Base-by-base conservation (phyloP, 2,888 invertebrate species). In the Caenorhabditis plicata region DNA sequence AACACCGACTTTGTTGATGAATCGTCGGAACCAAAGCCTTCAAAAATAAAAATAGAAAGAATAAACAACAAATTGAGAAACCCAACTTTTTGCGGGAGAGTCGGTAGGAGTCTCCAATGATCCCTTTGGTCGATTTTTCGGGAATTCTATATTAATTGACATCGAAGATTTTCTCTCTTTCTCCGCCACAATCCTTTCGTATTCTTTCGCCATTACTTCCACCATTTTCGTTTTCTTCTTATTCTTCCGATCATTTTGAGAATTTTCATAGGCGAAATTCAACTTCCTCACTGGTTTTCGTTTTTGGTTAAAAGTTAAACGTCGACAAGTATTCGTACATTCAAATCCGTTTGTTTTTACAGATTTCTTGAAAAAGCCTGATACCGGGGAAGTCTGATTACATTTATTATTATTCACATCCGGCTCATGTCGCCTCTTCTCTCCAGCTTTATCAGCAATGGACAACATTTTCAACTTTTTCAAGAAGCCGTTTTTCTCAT, bases 401-500 rank as follows among this genome's bases (percentile, higher is more conserved):
- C n/a, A n/a, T n/a, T n/a, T n/a, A n/a, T n/a, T n/a, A n/a, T n/a
- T n/a, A n/a, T n/a, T n/a, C n/a, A n/a, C n/a, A n/a, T n/a, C n/a
- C n/a, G n/a, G n/a, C n/a, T n/a, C n/a, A n/a, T n/a, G n/a, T n/a
- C n/a, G n/a, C n/a, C n/a, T n/a, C n/a, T n/a, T n/a, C n/a, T n/a
- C n/a, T n/a, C n/a, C n/a, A n/a, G n/a, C n/a, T n/a, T n/a, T n/a
- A n/a, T n/a, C n/a, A n/a, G n/a, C n/a, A n/a, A n/a, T n/a, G n/a
- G 36, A 11, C n/a, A 4, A 26, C 9, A 41, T 29, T 35, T 58
- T 48, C 7, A 58, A 45, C 19, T 58, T 58, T 22, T 44, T 23
- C n/a, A 58, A 47, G 23, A 58, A 58, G 15, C 58, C 52, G 19
- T 15, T 52, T 23, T 58, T 52, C 22, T 53, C 58, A 17, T 58